phyloP scores from a whole-genome alignment of 2,888 invertebrate species.

The Epirrhoe tristata region DNA sequence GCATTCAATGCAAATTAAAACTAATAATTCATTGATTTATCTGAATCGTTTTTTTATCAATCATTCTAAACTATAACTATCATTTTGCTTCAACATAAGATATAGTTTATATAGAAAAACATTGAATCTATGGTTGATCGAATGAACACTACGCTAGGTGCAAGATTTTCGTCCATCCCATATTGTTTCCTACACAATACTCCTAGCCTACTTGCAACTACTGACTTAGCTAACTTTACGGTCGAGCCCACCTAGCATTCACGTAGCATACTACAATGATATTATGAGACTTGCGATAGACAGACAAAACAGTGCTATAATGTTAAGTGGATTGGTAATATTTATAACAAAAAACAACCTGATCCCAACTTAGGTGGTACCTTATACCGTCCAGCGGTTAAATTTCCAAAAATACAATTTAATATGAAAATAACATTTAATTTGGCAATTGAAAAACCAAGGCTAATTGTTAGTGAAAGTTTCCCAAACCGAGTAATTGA shows the following conservation, averaged over 20 bases:
- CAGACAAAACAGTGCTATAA: background rate
- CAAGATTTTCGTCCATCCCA: background rate
- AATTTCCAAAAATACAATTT: conserved; percentile 12
- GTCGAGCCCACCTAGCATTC: background rate
- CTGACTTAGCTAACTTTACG: background rate
- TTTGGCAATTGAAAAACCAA: conserved; percentile 30
- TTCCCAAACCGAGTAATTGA: background rate
- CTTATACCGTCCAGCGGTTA: conserved; percentile 32
- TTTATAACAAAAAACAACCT: conserved; percentile 1
- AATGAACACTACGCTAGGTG: background rate
- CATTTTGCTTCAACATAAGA: conserved; percentile 2
- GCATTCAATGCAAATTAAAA: conserved; percentile 33
- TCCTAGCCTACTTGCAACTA: background rate
- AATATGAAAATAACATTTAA: conserved; percentile 19
- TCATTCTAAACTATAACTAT: background rate
- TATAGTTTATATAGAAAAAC: background rate
- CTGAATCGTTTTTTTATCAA: background rate
- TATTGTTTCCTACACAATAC: background rate
- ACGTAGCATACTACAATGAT: background rate
- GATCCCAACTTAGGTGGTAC: background rate
- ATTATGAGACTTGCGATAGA: background rate
- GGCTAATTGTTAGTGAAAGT: background rate
- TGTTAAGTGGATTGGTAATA: background rate
- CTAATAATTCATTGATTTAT: conserved; percentile 7
- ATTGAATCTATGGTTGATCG: background rate